These are phyloP conservation scores for Amiota communis DNA, from an alignment of 2,888 invertebrate species.

Conservation along the genomic window DNA sequence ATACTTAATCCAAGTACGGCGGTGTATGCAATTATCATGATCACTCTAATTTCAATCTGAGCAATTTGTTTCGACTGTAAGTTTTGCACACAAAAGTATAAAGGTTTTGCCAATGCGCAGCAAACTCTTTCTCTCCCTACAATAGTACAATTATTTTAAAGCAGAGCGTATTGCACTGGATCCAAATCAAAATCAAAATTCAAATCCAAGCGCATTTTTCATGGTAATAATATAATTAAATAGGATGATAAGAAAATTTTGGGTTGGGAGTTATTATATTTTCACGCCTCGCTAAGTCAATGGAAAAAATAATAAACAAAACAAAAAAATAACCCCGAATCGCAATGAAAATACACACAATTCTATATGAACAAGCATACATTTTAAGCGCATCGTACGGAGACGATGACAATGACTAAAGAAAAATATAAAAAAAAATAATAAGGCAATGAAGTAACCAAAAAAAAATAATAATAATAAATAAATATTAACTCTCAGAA, in stretches of 20 bases:
- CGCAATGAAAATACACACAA: too few relatives aligned
- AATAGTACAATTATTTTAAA: background rate
- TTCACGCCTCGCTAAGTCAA: constrained; percentile 61
- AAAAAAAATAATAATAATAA: background rate
- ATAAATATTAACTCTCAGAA: too few relatives aligned
- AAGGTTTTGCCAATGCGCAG: constrained; percentile 53
- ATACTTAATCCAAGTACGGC: too few relatives aligned
- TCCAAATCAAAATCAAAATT: background rate
- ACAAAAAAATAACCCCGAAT: too few relatives aligned
- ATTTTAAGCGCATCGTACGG: background rate
- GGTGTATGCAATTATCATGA: constrained; percentile 44
- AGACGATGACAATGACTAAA: background rate
- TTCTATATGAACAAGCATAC: too few relatives aligned
- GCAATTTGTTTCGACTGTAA: background rate
- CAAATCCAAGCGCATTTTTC: background rate
- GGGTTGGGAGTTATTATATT: constrained; percentile 58
- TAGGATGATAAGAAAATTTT: constrained; percentile 30
- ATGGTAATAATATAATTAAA: constrained; percentile 50
- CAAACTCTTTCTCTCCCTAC: constrained; percentile 37
- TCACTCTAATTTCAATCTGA: constrained; percentile 58
- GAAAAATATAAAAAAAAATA: background rate
- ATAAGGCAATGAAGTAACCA: background rate
- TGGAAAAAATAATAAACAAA: constrained; percentile 49
- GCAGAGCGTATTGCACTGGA: background rate
- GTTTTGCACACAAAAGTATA: constrained; percentile 25